Conservation (phyloP, 2,113 vertebrate genomes). For the Rhadina sibilatrix region DNA sequence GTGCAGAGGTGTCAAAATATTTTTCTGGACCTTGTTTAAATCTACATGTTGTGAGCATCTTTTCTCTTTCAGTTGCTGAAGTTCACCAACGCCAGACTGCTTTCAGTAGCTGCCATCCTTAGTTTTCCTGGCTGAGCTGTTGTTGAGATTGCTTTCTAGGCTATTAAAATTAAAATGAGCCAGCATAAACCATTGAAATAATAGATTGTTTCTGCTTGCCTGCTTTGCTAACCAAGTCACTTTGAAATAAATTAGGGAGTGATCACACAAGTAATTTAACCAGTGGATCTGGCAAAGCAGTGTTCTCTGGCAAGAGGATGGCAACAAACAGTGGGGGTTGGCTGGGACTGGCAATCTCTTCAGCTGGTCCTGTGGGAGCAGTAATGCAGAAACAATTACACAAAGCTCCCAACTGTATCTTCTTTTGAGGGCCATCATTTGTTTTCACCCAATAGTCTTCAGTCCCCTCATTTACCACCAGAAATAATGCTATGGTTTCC, state of each 20-base stretch:
- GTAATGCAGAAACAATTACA: slow-evolving; percentile 39
- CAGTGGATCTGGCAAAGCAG: slow-evolving; percentile 36
- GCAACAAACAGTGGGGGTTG: slow-evolving; percentile 52
- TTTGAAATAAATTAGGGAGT: slow-evolving; percentile 48
- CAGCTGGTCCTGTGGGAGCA: slow-evolving; percentile 44
- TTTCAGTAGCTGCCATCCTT: slow-evolving; percentile 19
- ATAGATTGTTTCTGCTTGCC: slow-evolving; percentile 25
- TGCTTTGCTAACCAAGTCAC: slow-evolving; percentile 24
- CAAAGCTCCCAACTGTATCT: slow-evolving; percentile 56
- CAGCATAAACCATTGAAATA: slow-evolving; percentile 35
- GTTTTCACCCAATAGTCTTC: slow-evolving; percentile 32
- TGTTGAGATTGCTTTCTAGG: slow-evolving; percentile 32
- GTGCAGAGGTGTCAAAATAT: background rate
- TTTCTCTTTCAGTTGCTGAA: background rate
- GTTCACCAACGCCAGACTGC: background rate
- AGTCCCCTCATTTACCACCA: background rate
- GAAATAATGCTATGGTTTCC: background rate
- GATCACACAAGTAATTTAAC: slow-evolving; percentile 48
- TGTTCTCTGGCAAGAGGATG: slow-evolving; percentile 43
- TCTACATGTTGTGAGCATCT: background rate
- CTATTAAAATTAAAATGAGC: slow-evolving; percentile 59
- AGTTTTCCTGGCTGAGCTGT: slow-evolving; percentile 12
- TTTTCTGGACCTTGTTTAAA: background rate
- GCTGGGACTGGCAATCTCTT: slow-evolving; percentile 42
- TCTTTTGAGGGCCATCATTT: slow-evolving; percentile 41